Conservation (phyloP, 2,797 vertebrate genomes). For the Mus spretus region DNA sequence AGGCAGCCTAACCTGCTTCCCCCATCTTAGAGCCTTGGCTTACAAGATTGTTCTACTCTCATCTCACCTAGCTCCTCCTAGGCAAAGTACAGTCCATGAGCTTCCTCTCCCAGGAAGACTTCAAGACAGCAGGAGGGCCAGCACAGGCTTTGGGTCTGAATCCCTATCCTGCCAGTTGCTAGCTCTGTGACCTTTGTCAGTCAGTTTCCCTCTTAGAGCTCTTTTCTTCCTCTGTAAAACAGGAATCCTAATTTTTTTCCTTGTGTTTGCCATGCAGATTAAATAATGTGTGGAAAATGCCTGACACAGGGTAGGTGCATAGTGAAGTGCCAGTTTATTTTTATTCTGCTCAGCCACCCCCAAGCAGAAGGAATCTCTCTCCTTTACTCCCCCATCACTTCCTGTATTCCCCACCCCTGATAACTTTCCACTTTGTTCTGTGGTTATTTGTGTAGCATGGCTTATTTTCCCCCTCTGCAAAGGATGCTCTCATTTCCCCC, state of each 20-base stretch:
- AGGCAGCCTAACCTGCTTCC: neutral
- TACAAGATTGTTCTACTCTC: slow-evolving; percentile 24
- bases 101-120: slow-evolving; percentile 55
- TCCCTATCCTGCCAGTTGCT: slow-evolving; percentile 59
- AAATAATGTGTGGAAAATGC: slow-evolving; percentile 79
- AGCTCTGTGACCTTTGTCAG: slow-evolving; percentile 61
- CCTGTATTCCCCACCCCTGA: slow-evolving; percentile 71
- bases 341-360: slow-evolving; percentile 78
- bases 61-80: slow-evolving; percentile 37
- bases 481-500: slow-evolving; percentile 51
- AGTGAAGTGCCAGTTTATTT: slow-evolving; percentile 79
- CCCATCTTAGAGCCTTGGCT: slow-evolving; percentile 48
- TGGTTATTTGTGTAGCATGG: slow-evolving; percentile 75
- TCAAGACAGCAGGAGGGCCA: slow-evolving; percentile 58
- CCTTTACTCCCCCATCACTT: slow-evolving; percentile 69
- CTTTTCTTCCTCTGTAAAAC: slow-evolving; percentile 69
- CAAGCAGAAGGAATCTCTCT: slow-evolving; percentile 81
- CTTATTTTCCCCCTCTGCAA: slow-evolving; percentile 58
- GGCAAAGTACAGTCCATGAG: slow-evolving; percentile 15
- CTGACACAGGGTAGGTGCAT: slow-evolving; percentile 74
- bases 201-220: slow-evolving; percentile 40
- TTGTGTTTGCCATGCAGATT: slow-evolving; percentile 72
- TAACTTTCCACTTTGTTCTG: slow-evolving; percentile 75
- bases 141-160: slow-evolving; percentile 53
- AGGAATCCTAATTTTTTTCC: slow-evolving; percentile 63